Base-by-base conservation (phyloP, 2,888 invertebrate species). In the Cheilosia vernalis region DNA sequence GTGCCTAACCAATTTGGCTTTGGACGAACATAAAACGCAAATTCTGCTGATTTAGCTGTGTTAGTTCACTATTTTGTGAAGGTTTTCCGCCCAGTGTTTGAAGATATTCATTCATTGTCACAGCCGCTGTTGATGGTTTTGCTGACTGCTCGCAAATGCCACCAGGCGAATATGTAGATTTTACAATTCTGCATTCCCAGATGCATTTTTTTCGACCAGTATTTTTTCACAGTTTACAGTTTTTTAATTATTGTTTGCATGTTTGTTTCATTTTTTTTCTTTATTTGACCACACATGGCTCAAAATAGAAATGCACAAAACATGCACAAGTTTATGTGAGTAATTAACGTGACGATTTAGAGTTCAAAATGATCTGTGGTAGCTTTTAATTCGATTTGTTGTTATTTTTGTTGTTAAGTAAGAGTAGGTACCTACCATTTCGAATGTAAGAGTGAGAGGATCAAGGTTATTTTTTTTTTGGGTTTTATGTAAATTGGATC, bases 61-160 rank as follows among this genome's bases (percentile, higher is more conserved):
- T 53, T 17, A 37, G 24, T 63, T 37, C 24, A 44, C 4, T 33
- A 13, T 13, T 30, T 64, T 60, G 30, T 37, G 56, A 69, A 69
- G 69, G 58, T 60, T 24, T 13, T 49, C 40, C 37, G 37, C 37
- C 47, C 37, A 27, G 70, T 42, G 64, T 17, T 17, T 30, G 21
- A 40, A 56, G 24, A 49, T 40, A 56, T 19, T 24, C 51, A 24
- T 44, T 44, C 17, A 51, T 4, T 24, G 51, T 2, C n/a, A 44
- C 21, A 53, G 33, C 21, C 19, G 37, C 37, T 49, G 13, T 53
- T 56, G 47, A 21, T 10, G 30, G 15, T 64, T 84, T 69, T 21
- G 84, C 79, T 84, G 79, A 84, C 74, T 56, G 19, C 33, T 63
- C 15, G 63, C 56, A 73, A 78, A 78, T 63, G 30, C 58, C 58